Evolutionary conservation across 2,797 vertebrate genomes (phyloP).

Genomic region (Holocentrus rufus): DNA sequence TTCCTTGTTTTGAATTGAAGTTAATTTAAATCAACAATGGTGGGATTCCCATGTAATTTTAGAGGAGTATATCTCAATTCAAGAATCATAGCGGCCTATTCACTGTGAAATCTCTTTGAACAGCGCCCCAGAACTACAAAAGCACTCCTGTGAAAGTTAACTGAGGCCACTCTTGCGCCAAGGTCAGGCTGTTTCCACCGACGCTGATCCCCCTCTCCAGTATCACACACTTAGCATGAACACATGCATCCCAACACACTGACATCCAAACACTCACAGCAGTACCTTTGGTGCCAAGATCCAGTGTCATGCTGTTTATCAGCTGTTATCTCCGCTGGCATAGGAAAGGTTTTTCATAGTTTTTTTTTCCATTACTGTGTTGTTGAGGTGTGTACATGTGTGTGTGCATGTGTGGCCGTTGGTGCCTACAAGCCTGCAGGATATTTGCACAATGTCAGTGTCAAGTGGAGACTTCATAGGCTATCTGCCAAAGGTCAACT

Average conservation of each 20-base stretch:
- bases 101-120: slow-evolving; percentile 44
- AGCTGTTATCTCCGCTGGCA: slow-evolving; percentile 56
- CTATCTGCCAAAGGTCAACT: no score
- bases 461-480: no score
- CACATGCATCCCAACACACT: slow-evolving; percentile 35
- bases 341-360: slow-evolving; percentile 30
- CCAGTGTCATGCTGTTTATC: slow-evolving; percentile 62
- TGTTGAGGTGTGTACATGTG: neutral
- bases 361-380: slow-evolving; percentile 12
- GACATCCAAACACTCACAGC: slow-evolving; percentile 47
- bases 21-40: slow-evolving; percentile 6
- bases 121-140: slow-evolving; percentile 52
- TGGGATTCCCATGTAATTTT: slow-evolving; percentile 13
- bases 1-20: slow-evolving; percentile 21
- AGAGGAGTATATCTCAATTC: slow-evolving; percentile 31
- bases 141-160: slow-evolving; percentile 44
- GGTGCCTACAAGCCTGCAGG: neutral
- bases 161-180: slow-evolving; percentile 36
- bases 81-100: slow-evolving; percentile 36
- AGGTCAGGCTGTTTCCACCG: slow-evolving; percentile 43
- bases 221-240: slow-evolving; percentile 42
- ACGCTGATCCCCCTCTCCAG: slow-evolving; percentile 27
- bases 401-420: neutral
- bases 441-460: no score
- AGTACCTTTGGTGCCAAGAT: slow-evolving; percentile 44